These are phyloP conservation scores for Lophotriccus pileatus DNA, from an alignment of 2,797 vertebrate species.

Conservation along the genomic window DNA sequence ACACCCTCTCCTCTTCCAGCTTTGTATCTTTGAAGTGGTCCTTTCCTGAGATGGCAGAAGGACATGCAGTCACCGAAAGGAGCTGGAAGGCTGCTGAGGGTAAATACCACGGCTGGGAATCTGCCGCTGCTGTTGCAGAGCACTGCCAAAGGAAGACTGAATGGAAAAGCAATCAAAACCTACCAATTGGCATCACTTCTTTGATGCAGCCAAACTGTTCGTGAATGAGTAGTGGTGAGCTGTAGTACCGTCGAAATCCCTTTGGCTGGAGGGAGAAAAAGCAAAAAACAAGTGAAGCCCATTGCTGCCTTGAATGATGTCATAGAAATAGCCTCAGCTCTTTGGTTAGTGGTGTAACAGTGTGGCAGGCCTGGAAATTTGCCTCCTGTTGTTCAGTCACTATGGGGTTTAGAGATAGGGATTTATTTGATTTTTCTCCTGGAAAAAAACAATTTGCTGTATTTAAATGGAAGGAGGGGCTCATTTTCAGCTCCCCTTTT, in stretches of 20 bases:
- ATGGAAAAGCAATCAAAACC: conserved; percentile 59
- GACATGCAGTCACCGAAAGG: not conserved
- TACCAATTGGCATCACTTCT: conserved; percentile 99
- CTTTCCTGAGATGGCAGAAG: conserved; percentile 27
- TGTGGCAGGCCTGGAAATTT: not conserved
- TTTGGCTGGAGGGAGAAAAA: conserved; percentile 85
- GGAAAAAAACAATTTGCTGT: not conserved
- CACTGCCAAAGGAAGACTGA: conserved; percentile 10
- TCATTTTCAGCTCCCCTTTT: not conserved
- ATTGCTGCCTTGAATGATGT: not conserved
- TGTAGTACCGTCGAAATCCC: conserved; percentile 96
- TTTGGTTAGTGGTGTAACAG: not conserved
- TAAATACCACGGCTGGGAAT: not conserved
- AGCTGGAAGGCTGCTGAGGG: conserved; percentile 25
- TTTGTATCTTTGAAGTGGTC: conserved; percentile 32
- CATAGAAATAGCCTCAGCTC: not conserved
- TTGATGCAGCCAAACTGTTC: conserved; percentile 99
- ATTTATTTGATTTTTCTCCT: not conserved
- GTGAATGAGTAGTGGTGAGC: conserved; percentile 96
- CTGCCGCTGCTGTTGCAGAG: conserved; percentile 2
- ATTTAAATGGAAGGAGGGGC: not conserved
- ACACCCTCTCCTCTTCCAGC: conserved; percentile 37
- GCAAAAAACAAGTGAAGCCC: conserved; percentile 5
- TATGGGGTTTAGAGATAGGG: not conserved
- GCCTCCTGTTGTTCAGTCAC: not conserved